Evolutionary conservation across 2,797 vertebrate species (phyloP).

Genomic region (Triplophysa bombifrons): DNA sequence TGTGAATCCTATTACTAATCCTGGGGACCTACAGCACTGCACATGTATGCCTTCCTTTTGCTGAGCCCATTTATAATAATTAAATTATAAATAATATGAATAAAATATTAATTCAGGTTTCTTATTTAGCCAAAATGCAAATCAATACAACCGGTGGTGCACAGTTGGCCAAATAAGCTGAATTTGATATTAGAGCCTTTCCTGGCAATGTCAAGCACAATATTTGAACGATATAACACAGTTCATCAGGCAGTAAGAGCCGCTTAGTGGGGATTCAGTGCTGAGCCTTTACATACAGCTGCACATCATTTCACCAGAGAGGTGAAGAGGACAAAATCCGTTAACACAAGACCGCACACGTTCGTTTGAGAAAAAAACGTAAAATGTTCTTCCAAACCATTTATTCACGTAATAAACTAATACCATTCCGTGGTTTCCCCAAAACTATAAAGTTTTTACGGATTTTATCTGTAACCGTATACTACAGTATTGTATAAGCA

Average conservation of each 20-base stretch:
- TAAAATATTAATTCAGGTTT: no score
- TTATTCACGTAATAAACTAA: not conserved
- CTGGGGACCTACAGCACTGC: no score
- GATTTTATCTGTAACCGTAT: no score
- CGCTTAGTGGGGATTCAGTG: not conserved
- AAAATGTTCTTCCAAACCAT: not conserved
- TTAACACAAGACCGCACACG: not conserved
- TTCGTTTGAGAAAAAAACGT: not conserved
- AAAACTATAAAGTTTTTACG: no score
- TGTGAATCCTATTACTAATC: no score
- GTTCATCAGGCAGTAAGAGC: slow-evolving; percentile 10
- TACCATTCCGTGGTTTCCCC: not conserved
- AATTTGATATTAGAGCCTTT: not conserved
- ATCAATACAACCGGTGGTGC: not conserved
- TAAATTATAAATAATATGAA: not conserved
- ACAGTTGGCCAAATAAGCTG: not conserved
- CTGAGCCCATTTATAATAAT: no score
- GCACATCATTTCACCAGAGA: not conserved
- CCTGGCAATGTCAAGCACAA: not conserved
- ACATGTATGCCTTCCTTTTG: no score
- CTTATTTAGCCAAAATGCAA: not conserved
- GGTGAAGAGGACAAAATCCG: slow-evolving; percentile 16
- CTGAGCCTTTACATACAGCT: not conserved
- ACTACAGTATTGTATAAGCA: no score
- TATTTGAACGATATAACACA: not conserved